phyloP scores from a whole-genome alignment of 2,888 invertebrate species.

The Neoitamus cyanurus region DNA sequence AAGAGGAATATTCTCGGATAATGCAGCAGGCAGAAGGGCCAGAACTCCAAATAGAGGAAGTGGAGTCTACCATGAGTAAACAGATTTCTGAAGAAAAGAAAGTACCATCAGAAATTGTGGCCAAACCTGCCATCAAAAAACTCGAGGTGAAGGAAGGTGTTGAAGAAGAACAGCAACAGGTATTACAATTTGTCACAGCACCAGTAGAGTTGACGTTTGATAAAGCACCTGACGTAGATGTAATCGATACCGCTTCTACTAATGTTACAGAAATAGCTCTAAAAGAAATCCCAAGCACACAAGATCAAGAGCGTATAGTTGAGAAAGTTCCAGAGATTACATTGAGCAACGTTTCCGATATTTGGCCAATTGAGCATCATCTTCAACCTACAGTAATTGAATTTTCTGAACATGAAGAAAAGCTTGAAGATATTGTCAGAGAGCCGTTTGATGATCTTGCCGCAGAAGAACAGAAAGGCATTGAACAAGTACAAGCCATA shows the following conservation, averaged over 20 bases:
- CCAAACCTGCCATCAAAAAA: background rate
- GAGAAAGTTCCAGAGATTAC: slow-evolving; percentile 34
- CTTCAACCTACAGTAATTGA: slow-evolving; percentile 60
- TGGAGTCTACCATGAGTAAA: slow-evolving; percentile 53
- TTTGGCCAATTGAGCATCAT: slow-evolving; percentile 65
- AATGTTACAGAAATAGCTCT: slow-evolving; percentile 52
- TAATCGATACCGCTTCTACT: slow-evolving; percentile 52
- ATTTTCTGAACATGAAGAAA: slow-evolving; percentile 59
- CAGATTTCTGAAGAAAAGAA: slow-evolving; percentile 12
- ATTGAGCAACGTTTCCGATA: slow-evolving; percentile 58
- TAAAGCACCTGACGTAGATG: slow-evolving; percentile 63
- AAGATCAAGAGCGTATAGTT: slow-evolving; percentile 20
- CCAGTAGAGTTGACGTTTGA: slow-evolving; percentile 64
- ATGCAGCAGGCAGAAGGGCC: slow-evolving; percentile 56
- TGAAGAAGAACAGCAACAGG: slow-evolving; percentile 58
- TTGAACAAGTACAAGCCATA: slow-evolving; percentile 55
- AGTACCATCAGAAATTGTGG: background rate
- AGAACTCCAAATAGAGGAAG: slow-evolving; percentile 59
- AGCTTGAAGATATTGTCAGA: slow-evolving; percentile 53
- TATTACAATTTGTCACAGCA: slow-evolving; percentile 66
- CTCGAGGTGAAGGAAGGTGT: background rate
- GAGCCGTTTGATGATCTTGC: slow-evolving; percentile 21
- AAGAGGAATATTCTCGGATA: slow-evolving; percentile 62
- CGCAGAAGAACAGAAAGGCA: slow-evolving; percentile 45
- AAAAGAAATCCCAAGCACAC: slow-evolving; percentile 48